Evolutionary conservation across 2,888 invertebrate genomes (phyloP).

Genomic region (Hemicrepidius hirtus): DNA sequence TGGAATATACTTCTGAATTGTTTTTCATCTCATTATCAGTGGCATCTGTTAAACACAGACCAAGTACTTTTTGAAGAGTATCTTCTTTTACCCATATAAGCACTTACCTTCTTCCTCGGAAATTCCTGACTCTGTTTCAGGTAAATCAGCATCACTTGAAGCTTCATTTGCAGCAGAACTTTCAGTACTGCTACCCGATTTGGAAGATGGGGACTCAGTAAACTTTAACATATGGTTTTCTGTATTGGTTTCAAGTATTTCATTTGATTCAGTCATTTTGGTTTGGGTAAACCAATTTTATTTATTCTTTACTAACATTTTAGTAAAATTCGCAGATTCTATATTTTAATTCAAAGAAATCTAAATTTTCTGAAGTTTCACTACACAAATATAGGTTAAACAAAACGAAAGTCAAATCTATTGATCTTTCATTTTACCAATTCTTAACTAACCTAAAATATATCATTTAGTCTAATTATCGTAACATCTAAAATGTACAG

Average conservation of each 20-base stretch:
- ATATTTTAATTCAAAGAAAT: not conserved
- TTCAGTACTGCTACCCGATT: not conserved
- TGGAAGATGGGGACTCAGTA: not conserved
- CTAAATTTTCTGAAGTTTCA: constrained; percentile 1
- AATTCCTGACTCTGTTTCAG: constrained; percentile 16
- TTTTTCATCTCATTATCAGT: constrained; percentile 11
- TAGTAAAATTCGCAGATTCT: not conserved
- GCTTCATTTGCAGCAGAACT: constrained; percentile 1
- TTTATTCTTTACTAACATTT: not conserved
- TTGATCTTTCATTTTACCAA: constrained; percentile 22
- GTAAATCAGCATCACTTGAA: constrained; percentile 1
- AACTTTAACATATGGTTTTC: constrained; percentile 17
- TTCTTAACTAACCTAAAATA: not conserved
- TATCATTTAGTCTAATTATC: not conserved
- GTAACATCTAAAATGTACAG: not conserved
- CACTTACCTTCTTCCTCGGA: constrained; percentile 33
- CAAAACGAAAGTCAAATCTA: constrained; percentile 15
- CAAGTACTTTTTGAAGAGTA: not conserved
- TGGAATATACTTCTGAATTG: not conserved
- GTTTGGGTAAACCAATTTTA: not conserved
- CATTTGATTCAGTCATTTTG: constrained; percentile 18
- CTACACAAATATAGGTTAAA: constrained; percentile 21
- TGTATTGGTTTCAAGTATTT: constrained; percentile 1
- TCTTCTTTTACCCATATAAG: not conserved
- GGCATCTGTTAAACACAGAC: not conserved